These are phyloP conservation scores for Chloroceryle aenea DNA, from an alignment of 2,113 vertebrate genomes.

Conservation along the genomic window DNA sequence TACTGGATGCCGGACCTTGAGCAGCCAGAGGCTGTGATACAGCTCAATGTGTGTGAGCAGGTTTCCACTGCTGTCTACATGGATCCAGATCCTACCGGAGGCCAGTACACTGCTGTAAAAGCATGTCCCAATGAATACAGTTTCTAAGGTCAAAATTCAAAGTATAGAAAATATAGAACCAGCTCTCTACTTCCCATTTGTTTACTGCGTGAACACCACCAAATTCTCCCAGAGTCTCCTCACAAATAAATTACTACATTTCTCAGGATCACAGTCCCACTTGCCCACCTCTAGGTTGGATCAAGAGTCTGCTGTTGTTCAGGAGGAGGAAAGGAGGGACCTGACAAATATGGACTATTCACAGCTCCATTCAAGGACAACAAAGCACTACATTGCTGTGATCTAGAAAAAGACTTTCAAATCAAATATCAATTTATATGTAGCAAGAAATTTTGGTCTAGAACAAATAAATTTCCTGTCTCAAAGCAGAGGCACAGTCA, in stretches of 20 bases:
- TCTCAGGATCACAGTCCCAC: neutral
- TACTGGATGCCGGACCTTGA: neutral
- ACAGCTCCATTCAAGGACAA: neutral
- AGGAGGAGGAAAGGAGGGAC: neutral
- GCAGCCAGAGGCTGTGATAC: neutral
- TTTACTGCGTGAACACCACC: neutral
- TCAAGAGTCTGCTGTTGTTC: neutral
- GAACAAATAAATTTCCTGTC: neutral
- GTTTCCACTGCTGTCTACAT: neutral
- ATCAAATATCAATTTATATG: neutral
- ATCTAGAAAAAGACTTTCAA: neutral
- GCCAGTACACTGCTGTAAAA: accelerated
- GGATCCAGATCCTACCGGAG: neutral
- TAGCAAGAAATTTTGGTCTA: neutral
- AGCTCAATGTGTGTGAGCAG: neutral
- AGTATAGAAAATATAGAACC: neutral
- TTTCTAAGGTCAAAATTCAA: neutral
- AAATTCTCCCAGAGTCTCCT: neutral
- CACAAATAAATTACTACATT: neutral
- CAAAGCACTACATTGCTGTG: neutral
- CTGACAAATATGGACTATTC: neutral
- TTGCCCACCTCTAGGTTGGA: neutral
- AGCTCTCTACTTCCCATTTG: neutral
- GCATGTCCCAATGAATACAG: accelerated
- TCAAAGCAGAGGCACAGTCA: neutral